Evolutionary conservation across 2,888 invertebrate species (phyloP).

Genomic region (Isotomurus palustris): DNA sequence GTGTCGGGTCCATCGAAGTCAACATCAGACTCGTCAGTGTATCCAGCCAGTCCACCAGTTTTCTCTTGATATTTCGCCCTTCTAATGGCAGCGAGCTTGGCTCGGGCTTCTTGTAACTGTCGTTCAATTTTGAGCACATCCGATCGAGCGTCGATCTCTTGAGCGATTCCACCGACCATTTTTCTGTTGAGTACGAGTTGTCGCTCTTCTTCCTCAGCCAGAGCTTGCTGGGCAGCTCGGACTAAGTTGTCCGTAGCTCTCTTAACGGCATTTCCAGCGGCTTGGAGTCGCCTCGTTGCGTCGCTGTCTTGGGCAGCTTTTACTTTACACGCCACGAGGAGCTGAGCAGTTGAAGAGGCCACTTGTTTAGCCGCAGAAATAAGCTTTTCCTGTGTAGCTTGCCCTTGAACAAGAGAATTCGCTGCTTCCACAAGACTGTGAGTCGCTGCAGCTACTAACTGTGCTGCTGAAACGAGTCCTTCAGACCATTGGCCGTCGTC

Average conservation of each 20-base stretch:
- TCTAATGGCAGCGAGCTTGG: slow-evolving; percentile 81
- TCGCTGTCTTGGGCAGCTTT: slow-evolving; percentile 95
- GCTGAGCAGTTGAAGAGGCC: slow-evolving; percentile 93
- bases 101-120: slow-evolving; percentile 87
- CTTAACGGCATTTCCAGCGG: slow-evolving; percentile 95
- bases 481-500: slow-evolving; percentile 99
- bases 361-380: slow-evolving; percentile 95
- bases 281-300: slow-evolving; percentile 78
- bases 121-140: slow-evolving; percentile 91
- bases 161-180: slow-evolving; percentile 95
- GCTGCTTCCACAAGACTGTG: slow-evolving; percentile 93
- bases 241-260: slow-evolving; percentile 96
- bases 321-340: slow-evolving; percentile 97
- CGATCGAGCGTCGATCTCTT: slow-evolving; percentile 81
- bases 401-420: slow-evolving; percentile 88
- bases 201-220: slow-evolving; percentile 85
- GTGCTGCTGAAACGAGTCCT: slow-evolving; percentile 89
- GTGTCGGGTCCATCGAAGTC: slow-evolving; percentile 40
- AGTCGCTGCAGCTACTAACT: slow-evolving; percentile 93
- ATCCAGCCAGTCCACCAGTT: slow-evolving; percentile 54
- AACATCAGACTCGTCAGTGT: slow-evolving; percentile 42
- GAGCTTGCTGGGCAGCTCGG: slow-evolving; percentile 85
- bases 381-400: slow-evolving; percentile 88
- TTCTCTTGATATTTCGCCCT: slow-evolving; percentile 84
- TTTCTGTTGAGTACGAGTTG: slow-evolving; percentile 82